A percentile compares a stretch with the other conserved stretches of the same genome.
Evolutionary conservation across 2,888 invertebrate genomes (phyloP).

Genomic region (Lithophane semibrunnea): DNA sequence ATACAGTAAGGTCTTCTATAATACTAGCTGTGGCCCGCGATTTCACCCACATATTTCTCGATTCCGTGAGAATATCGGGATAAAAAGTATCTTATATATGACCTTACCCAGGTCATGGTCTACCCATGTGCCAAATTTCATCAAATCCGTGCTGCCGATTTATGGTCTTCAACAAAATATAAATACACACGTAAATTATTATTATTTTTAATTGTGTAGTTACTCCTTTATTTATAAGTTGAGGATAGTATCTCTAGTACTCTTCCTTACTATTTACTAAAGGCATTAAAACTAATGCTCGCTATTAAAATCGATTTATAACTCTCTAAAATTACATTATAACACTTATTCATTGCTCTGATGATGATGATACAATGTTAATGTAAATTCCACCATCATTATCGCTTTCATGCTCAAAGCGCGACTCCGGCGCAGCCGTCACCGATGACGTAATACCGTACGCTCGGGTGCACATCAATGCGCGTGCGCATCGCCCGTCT

Average conservation of each 20-base stretch:
- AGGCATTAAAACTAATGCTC: not conserved
- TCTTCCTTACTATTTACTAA: not conserved
- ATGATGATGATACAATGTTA: constrained; percentile 9
- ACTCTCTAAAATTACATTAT: not conserved
- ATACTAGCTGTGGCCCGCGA: too few relatives aligned
- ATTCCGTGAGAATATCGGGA: too few relatives aligned
- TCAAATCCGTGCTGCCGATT: too few relatives aligned
- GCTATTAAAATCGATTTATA: not conserved
- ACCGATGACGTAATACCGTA: constrained; percentile 46
- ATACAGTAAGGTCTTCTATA: too few relatives aligned
- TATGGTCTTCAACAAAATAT: not conserved
- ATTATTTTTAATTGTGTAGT: not conserved
- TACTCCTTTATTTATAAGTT: not conserved
- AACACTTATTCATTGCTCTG: not conserved
- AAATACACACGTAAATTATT: not conserved
- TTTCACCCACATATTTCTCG: too few relatives aligned
- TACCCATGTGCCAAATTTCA: too few relatives aligned
- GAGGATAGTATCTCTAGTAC: not conserved
- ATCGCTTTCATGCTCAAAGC: constrained; percentile 53
- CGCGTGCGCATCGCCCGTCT: constrained; percentile 34
- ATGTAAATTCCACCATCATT: constrained; percentile 28
- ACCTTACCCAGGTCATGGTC: too few relatives aligned
- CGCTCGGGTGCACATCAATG: constrained; percentile 55
- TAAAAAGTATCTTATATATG: too few relatives aligned
- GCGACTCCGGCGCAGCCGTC: constrained; percentile 51